A percentile compares a stretch with the other conserved stretches of the same genome.
These are phyloP conservation scores for Drosophila atripex DNA, from an alignment of 2,888 invertebrate genomes.

Conservation along the genomic window DNA sequence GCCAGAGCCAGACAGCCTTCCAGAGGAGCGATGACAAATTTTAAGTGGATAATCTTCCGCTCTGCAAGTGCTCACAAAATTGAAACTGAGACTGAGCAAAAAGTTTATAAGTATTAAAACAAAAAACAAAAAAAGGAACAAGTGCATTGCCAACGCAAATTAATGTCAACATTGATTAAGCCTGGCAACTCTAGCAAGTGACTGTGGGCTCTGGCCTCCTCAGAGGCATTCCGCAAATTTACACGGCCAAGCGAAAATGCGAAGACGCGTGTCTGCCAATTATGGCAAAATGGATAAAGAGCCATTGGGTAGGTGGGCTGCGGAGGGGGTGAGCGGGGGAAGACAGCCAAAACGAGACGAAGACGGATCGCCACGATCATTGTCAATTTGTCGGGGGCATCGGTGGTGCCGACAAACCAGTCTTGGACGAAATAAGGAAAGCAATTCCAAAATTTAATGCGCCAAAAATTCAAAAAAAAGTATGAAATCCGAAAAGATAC, in stretches of 20 bases:
- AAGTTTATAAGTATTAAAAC: neutral
- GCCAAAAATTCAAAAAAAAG: neutral
- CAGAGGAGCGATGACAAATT: slow-evolving; percentile 44
- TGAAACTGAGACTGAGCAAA: slow-evolving; percentile 23
- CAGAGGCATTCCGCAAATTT: slow-evolving; percentile 40
- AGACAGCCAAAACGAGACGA: slow-evolving; percentile 32
- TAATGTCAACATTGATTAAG: slow-evolving; percentile 81
- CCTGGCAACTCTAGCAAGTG: slow-evolving; percentile 40
- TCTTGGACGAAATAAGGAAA: slow-evolving; percentile 19
- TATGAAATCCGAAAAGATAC: neutral
- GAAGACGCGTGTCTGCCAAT: slow-evolving; percentile 76
- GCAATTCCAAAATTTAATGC: slow-evolving; percentile 2
- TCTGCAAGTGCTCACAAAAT: slow-evolving; percentile 6
- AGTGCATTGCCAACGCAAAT: slow-evolving; percentile 75
- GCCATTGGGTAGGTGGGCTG: neutral
- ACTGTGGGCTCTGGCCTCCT: slow-evolving; percentile 25
- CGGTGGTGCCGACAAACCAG: slow-evolving; percentile 30
- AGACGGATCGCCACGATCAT: slow-evolving; percentile 44
- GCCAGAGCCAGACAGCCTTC: neutral
- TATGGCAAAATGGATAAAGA: slow-evolving; percentile 45
- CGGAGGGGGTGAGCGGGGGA: slow-evolving; percentile 25
- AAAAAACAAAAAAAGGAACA: slow-evolving; percentile 30
- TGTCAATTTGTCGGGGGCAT: slow-evolving; percentile 36
- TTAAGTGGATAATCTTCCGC: slow-evolving; percentile 77
- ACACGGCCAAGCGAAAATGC: slow-evolving; percentile 44